Evolutionary conservation across 2,888 invertebrate species (phyloP).

Genomic region (Melieria omissa): DNA sequence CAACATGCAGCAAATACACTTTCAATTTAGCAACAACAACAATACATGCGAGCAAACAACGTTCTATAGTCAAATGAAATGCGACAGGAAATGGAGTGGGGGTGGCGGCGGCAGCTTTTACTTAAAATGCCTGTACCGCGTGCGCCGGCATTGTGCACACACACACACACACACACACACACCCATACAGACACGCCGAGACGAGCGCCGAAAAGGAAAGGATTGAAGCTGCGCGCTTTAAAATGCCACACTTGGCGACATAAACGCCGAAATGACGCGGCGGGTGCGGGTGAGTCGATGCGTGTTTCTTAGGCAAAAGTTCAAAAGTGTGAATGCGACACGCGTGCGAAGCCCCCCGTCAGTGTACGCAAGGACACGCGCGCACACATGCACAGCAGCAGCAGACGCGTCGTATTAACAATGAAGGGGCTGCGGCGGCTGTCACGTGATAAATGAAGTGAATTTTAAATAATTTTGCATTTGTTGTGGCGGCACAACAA

Average conservation of each 20-base stretch:
- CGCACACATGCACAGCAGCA: background rate
- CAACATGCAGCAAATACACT: constrained; percentile 23
- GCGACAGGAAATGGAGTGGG: no score
- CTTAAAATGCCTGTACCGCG: constrained; percentile 47
- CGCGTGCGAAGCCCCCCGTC: background rate
- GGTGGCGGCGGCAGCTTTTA: constrained; percentile 42
- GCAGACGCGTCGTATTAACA: no score
- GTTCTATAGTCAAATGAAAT: background rate
- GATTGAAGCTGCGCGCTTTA: constrained; percentile 44
- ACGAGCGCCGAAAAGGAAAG: constrained; percentile 36
- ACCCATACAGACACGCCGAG: constrained; percentile 26
- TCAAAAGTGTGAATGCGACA: no score
- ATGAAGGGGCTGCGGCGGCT: no score
- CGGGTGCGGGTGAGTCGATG: no score
- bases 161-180: constrained; percentile 18
- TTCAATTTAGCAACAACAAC: constrained; percentile 29
- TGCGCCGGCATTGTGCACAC: constrained; percentile 25
- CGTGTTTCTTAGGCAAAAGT: no score
- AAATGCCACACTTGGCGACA: constrained; percentile 28
- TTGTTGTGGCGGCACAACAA: constrained; percentile 38
- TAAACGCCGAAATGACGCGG: no score
- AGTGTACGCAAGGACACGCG: background rate
- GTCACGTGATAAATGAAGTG: constrained; percentile 12
- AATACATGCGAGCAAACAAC: background rate
- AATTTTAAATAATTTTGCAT: constrained; percentile 40